A percentile compares a stretch with the other conserved stretches of the same genome.
phyloP scores from a whole-genome alignment of 2,888 invertebrate genomes.

The Conomelus anceps region DNA sequence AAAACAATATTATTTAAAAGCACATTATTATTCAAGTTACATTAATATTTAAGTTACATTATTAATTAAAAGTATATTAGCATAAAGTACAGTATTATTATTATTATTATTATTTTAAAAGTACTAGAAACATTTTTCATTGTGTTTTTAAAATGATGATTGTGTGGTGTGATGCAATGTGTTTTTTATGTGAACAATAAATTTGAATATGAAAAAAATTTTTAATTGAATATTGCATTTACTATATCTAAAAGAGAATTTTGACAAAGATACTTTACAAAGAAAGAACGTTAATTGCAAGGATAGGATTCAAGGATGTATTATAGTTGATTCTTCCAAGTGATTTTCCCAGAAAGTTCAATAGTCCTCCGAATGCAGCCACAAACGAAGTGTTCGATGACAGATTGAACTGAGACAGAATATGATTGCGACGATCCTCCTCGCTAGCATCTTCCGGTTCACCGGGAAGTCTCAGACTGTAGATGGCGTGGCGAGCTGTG shows the following conservation, averaged over 20 bases:
- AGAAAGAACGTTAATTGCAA: slow-evolving; percentile 17
- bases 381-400: slow-evolving; percentile 50
- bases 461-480: slow-evolving; percentile 48
- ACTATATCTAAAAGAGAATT: neutral
- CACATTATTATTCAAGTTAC: too few relatives aligned
- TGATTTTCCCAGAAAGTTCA: slow-evolving; percentile 59
- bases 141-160: too few relatives aligned
- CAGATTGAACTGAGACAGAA: slow-evolving; percentile 58
- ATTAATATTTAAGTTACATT: too few relatives aligned
- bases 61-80: too few relatives aligned
- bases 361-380: slow-evolving; percentile 62
- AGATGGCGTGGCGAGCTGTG: slow-evolving; percentile 51
- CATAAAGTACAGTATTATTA: too few relatives aligned
- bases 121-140: too few relatives aligned
- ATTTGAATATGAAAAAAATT: slow-evolving; percentile 22
- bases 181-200: too few relatives aligned
- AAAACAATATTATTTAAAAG: too few relatives aligned
- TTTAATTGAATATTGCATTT: neutral
- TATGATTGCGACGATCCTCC: slow-evolving; percentile 51
- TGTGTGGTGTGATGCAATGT: too few relatives aligned
- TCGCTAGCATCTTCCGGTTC: slow-evolving; percentile 49
- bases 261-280: slow-evolving; percentile 16
- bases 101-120: too few relatives aligned
- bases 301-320: slow-evolving; percentile 43
- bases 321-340: slow-evolving; percentile 45